A percentile compares a stretch with the other conserved stretches of the same genome.
Conservation (phyloP, 2,888 invertebrate genomes). For the Clistopyga incitator region DNA sequence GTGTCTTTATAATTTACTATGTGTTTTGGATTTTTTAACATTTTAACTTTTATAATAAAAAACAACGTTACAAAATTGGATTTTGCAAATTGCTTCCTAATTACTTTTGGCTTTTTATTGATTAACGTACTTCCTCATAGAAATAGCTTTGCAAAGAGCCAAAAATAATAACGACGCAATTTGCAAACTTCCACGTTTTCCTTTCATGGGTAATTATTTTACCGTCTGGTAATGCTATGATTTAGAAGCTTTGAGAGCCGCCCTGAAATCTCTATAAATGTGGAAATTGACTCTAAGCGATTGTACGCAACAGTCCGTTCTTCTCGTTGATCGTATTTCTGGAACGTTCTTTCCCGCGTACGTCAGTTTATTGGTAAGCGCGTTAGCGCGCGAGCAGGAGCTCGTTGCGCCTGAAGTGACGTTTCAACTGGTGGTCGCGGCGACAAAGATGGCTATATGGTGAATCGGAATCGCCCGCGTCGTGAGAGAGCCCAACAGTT, state of each 20-base stretch:
- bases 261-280: conserved; percentile 11
- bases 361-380: conserved; percentile 3
- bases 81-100: too few relatives aligned
- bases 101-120: too few relatives aligned
- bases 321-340: conserved; percentile 4
- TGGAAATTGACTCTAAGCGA: conserved; percentile 17
- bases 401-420: neutral
- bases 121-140: too few relatives aligned
- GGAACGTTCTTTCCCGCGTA: conserved; percentile 18
- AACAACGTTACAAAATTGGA: too few relatives aligned
- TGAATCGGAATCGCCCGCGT: conserved; percentile 51
- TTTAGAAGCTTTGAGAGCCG: neutral
- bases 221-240: too few relatives aligned
- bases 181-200: too few relatives aligned
- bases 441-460: conserved; percentile 7
- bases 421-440: conserved; percentile 31
- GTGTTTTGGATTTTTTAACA: too few relatives aligned
- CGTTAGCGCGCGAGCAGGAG: neutral
- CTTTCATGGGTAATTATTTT: neutral
- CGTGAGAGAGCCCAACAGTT: neutral
- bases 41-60: too few relatives aligned
- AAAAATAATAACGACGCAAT: too few relatives aligned
- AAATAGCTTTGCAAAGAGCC: too few relatives aligned
- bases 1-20: too few relatives aligned
- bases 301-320: neutral